These are phyloP conservation scores for Pristis pectinata DNA, from an alignment of 2,797 vertebrate species.

Conservation along the genomic window DNA sequence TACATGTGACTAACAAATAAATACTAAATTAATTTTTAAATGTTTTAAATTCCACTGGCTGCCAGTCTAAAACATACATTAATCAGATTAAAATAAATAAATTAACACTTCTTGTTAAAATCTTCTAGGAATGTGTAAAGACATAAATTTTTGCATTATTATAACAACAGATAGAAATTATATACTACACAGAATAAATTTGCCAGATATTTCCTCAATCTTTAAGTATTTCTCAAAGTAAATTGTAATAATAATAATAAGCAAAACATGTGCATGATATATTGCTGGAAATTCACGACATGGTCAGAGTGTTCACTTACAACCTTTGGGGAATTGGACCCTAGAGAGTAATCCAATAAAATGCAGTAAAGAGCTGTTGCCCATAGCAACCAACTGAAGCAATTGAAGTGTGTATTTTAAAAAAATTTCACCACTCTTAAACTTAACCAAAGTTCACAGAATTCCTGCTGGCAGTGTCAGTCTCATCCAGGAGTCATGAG, in stretches of 20 bases:
- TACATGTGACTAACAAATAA: too few relatives aligned
- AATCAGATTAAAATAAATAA: neutral
- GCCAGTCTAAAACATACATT: neutral
- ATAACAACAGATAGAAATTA: neutral
- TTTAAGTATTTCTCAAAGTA: neutral
- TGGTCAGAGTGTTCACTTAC: neutral
- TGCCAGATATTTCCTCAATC: neutral
- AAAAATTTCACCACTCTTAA: neutral
- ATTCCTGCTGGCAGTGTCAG: neutral
- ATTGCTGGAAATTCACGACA: neutral
- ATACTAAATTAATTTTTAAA: too few relatives aligned
- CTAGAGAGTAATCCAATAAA: neutral
- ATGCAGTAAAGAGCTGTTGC: neutral
- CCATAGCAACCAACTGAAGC: neutral
- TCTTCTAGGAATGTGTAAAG: neutral
- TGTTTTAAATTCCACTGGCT: neutral
- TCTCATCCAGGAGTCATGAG: neutral
- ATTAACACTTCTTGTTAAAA: neutral
- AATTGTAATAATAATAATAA: neutral
- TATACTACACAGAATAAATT: neutral
- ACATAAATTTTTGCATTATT: neutral
- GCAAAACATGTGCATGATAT: too few relatives aligned
- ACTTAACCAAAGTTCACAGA: neutral
- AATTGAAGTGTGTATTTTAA: neutral
- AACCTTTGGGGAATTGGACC: neutral